Base-by-base conservation (phyloP, 1,140 invertebrate genomes). In the Onthophagus taurus region DNA sequence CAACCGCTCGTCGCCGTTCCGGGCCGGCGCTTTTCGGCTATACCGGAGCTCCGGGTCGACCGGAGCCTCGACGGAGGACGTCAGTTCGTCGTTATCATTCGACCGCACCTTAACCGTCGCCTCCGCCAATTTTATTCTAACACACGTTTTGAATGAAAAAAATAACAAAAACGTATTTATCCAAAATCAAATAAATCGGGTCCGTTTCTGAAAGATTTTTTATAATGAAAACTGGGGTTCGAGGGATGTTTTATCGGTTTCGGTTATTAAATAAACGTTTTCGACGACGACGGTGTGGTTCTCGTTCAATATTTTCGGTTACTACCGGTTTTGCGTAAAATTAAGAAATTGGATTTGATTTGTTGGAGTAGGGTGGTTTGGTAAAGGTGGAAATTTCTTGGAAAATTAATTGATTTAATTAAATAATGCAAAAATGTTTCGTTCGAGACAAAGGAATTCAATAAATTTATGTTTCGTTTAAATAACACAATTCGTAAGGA, bases 11-110 rank as follows among this genome's bases (percentile, higher is more conserved):
- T 29, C 45, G 46, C 29, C 52, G 51, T 50, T 52, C 51, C 52
- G 53, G 51, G 52, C 53, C 50, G 56, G 52, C 52, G 54, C 54
- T 52, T 50, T 53, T 41, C 50, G 53, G 55, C 49, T 46, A 44
- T 43, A 44, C 52, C 50, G 55, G 52, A 55, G 55, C 55, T 55
- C 31, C 19, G 23, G 18, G 23, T 17, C 16, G 16, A 36, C 34
- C 16, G 34, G 23, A n/a, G n/a, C n/a, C n/a, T n/a, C 23, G 6
- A 26, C 31, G 30, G 36, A 36, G 35, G 38, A 8, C 36, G 49
- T 53, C 57, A 57, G 57, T 59, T 50, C 38, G 46, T 47, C 51
- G 57, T 51, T n/a, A n/a, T n/a, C n/a, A n/a, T n/a, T n/a, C n/a
- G n/a, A n/a, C 50, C 51, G 57, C 54, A 51, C 49, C 46, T 49